Base-by-base conservation (phyloP, 2,888 invertebrate species). In the Carpatolechia fugitivella region DNA sequence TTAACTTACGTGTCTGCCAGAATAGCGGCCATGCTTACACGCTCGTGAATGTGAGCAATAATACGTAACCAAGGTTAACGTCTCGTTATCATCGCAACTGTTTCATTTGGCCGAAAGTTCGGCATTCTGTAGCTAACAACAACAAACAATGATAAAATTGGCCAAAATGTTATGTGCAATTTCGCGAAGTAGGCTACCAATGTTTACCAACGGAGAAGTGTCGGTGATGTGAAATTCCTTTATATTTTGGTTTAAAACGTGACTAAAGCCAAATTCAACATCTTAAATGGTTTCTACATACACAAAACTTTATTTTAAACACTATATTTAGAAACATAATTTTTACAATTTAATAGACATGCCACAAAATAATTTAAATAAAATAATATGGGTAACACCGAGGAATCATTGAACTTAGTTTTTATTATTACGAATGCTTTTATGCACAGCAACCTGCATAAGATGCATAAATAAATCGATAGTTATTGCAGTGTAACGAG, bases 51-150 rank as follows among this genome's bases (percentile, higher is more conserved):
- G n/a, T 38, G 36, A 47, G 29, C 36, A 54, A 52, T 33, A 31
- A 18, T 57, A 54, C 55, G 55, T 56, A 62, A 60, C 66, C 63
- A 71, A 70, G 71, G 71, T 69, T 64, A 60, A 68, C 60, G 61
- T 31, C 60, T 64, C 60, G 56, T 71, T 71, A 71, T 71, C 71
- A 66, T 58, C 60, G 58, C 57, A 63, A 55, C 65, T 66, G 61
- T 64, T 64, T 66, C 65, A 52, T 56, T 63, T 55, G 61, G 63
- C 68, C 65, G 69, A 63, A 55, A 44, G 56, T 61, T 48, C 20
- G 13, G 29, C 44, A 44, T 44, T 44, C 29, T 35, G 16, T 16
- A 40, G 38, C 11, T 44, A 48, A 52, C 20, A 47, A 51, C 18
- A 40, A 50, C 10, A 36, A 36, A n/a, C 24, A 24, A 44, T n/a